Evolutionary conservation across 2,113 vertebrate species (phyloP).

Genomic region (Fulmarus glacialis): DNA sequence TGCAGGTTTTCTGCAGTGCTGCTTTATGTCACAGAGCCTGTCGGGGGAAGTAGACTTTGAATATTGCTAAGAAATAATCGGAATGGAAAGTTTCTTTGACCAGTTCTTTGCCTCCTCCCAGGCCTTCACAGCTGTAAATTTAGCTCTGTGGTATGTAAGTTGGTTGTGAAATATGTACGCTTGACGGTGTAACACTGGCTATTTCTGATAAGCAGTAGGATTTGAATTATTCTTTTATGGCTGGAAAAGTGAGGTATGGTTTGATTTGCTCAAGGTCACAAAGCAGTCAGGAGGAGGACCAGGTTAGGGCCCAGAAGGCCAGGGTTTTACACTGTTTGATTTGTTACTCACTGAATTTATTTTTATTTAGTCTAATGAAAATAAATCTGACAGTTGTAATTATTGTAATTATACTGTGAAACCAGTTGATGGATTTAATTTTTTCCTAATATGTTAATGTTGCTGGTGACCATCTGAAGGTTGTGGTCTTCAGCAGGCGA

Average conservation of each 20-base stretch:
- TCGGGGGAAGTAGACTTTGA: fast-evolving
- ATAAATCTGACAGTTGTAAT: not conserved
- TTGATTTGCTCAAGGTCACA: not conserved
- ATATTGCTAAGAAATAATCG: not conserved
- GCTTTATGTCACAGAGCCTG: not conserved
- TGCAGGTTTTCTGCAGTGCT: not conserved
- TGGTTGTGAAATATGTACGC: not conserved
- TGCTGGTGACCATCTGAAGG: not conserved
- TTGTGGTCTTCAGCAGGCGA: not conserved
- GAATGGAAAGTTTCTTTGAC: not conserved
- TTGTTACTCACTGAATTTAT: not conserved
- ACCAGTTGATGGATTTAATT: not conserved
- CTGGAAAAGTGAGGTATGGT: not conserved
- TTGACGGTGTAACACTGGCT: not conserved
- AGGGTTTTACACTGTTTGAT: not conserved
- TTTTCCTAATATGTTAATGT: not conserved
- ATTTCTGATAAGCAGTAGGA: not conserved
- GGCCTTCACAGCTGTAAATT: not conserved
- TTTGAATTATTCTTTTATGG: not conserved
- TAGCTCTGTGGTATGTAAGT: not conserved
- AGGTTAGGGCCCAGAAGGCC: not conserved
- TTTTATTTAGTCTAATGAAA: not conserved
- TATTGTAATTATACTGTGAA: not conserved
- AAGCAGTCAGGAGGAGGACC: not conserved
- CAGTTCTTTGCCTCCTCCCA: not conserved